Evolutionary conservation across 2,797 vertebrate genomes (phyloP), one percentile per base, ranked within the genome.

Genomic region (Toxotes lorentzi): DNA sequence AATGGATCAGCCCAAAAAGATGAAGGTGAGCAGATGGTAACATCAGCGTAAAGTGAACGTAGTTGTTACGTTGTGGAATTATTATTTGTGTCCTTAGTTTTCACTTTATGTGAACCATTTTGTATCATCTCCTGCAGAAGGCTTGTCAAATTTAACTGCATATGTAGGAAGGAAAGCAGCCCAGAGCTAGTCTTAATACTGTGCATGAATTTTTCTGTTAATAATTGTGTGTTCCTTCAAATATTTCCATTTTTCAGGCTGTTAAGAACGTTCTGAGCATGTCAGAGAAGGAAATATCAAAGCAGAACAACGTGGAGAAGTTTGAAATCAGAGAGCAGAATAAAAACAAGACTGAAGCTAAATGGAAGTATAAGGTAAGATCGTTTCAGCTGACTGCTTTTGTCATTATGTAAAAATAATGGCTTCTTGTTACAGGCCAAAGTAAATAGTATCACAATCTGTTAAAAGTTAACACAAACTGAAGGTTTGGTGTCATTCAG

Each of bases 301-400:
- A 98, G 68, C 97, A 97, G 92, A 98, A 97, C 38, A 96, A 97
- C 1, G 83, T 96, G 81, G 96, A 98, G 79, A 98, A 98, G 87
- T 96, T 98, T 89, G 97, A 99, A 92, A 95, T 97, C 64, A 96
- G 97, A 88, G 98, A 99, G 82, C 98, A 98, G 89, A 97, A 96
- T 73, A 99, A 99, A 94, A 97, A 96, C 94, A 98, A 99, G 96
- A 97, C 97, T 0, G 98, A 99, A 95, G 97, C 98, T 24, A 99
- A 99, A 78, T 99, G 98, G 98, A 99, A 99, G 88, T 99, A 99
- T 40, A 99, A 99, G 98, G 98, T 99, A 94, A 92, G 84, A 16
- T 34, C 34, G 72, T 73, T 58, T 69, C 27, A 54, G 56, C 35
- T 40, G 13, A 40, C 32, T 16, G 2, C 23, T 50, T 60, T 60